Evolutionary conservation across 2,113 vertebrate genomes (phyloP), one percentile per base, ranked within the genome.

Genomic region (Peucedramus taeniatus): DNA sequence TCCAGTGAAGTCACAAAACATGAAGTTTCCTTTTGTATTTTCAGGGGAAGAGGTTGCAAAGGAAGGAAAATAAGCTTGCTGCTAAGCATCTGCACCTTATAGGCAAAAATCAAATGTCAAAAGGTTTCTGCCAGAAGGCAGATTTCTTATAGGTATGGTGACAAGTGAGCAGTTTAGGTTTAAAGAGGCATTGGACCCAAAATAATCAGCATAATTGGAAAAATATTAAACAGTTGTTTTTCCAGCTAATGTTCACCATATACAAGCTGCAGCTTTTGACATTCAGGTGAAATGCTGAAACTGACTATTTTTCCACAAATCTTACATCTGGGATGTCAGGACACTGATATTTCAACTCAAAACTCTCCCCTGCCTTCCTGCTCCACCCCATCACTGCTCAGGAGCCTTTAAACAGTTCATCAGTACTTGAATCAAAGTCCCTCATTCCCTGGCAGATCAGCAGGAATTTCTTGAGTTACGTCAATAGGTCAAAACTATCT

Each of bases 141-240:
- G 39, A 65, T 85, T 89, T 91, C 81, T 95, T 61, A 93, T 61
- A 65, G 28, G 49, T 49, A 42, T 0, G 0, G 20, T 26, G 35
- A 57, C 82, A 87, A 91, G 77, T 65, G 24, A 89, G 23, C 16
- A 71, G 56, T 50, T 87, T 24, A 54, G 42, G 22, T 79, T 89
- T 95, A 89, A 92, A 95, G 49, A 87, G 26, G 7, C 70, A 87
- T 31, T 94, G 72, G 92, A 72, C 51, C 91, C 82, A 91, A 94
- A 95, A 72, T 72, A 84, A 93, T 85, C 83, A 87, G 23, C 28
- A 72, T 42, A 76, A 65, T 89, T 75, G 23, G 79, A 87, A 83
- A 94, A 75, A 87, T 35, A 84, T 5, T 56, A n/a, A 94, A 45
- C 53, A 85, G 71, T 47, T 92, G 64, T 65, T 92, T 93, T 75